Conservation (phyloP, 2,797 vertebrate species). For the Pogoniulus pusillus region DNA sequence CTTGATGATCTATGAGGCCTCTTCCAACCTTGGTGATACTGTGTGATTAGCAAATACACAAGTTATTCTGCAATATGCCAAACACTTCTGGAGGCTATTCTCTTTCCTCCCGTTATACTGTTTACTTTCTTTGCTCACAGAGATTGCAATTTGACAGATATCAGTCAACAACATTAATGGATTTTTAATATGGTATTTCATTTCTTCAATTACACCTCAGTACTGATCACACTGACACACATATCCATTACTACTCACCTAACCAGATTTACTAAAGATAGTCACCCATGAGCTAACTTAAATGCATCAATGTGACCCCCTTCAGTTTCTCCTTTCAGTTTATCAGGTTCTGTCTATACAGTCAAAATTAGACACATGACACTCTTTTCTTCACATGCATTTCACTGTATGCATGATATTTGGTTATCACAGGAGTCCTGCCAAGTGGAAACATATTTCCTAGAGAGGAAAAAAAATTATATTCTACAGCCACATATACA, state of each 20-base stretch:
- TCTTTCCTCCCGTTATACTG: not conserved
- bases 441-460: not conserved
- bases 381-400: not conserved
- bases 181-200: not conserved
- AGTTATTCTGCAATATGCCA: not conserved
- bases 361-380: not conserved
- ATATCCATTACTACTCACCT: not conserved
- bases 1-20: too few relatives aligned
- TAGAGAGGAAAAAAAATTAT: not conserved
- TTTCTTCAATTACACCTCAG: not conserved
- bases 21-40: too few relatives aligned
- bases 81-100: not conserved
- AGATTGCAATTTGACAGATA: not conserved
- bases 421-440: not conserved
- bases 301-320: not conserved
- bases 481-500: not conserved
- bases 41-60: not conserved
- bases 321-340: not conserved
- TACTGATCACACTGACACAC: not conserved
- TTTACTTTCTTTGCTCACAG: not conserved
- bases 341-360: not conserved
- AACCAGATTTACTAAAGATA: not conserved
- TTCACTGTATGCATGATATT: not conserved
- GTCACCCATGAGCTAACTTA: not conserved
- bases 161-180: not conserved